Base-by-base conservation (phyloP, 2,888 invertebrate genomes). In the Galerucella calmariensis region DNA sequence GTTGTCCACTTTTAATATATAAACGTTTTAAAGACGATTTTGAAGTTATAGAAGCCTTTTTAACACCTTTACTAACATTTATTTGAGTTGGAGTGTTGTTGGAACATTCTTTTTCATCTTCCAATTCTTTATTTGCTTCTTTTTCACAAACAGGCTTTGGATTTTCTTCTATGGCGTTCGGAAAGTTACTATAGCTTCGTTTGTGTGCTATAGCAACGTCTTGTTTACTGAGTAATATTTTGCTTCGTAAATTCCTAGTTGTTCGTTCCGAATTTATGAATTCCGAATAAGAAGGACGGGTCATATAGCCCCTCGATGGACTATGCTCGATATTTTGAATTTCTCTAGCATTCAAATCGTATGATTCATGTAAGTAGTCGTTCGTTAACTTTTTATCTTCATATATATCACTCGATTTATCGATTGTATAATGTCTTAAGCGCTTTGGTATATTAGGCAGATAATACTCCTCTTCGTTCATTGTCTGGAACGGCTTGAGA, bases 251-350 rank as follows among this genome's bases (percentile, higher is more conserved):
- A 1, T 35, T 61, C 12, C 4, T 35, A 6, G 12, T 41, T 41
- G 35, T 9, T 41, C 35, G 14, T n/a, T 27, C 14, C 8, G 16
- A 35, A 12, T 35, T 27, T 8, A 61, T 27, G 12, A 35, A 61
- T 16, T 61, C 61, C 12, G 61, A 61, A 35, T 61, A 61, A 14
- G 61, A 61, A 35, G 61, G 61, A 6, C 27, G 35, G 2, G 61
- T 27, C 12, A 35, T 61, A 6, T 14, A 14, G 20, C 10, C 11
- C 9, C 10, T 20, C n/a, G 56, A 56, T 41, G 35, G 9, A 1
- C 9, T n/a, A 51, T 51, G 5, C n/a, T 51, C 51, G 14, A 2
- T n/a, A n/a, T n/a, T n/a, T 12, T 5, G 51, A 14, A 51, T n/a
- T n/a, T 51, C 51, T n/a, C n/a, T n/a, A 51, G 4, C n/a, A 51